Conservation (phyloP, 2,113 vertebrate genomes). For the Candoia aspera region DNA sequence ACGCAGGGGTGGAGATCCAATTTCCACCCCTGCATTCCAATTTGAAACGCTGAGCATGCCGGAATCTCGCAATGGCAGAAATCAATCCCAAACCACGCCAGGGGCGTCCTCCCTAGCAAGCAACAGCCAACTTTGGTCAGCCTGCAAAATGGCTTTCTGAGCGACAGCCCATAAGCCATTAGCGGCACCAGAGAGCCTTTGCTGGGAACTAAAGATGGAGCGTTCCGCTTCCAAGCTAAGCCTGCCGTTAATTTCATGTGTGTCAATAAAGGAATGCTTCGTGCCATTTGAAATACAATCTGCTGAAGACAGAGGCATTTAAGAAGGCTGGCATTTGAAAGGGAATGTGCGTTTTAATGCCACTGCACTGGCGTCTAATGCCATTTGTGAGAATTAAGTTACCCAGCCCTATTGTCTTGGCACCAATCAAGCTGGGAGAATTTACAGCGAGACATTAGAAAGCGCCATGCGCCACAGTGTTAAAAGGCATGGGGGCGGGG, state of each 20-base stretch:
- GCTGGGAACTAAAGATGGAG: slow-evolving; percentile 35
- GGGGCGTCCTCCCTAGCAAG: slow-evolving; percentile 10
- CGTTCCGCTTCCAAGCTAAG: slow-evolving; percentile 38
- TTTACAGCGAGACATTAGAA: slow-evolving; percentile 38
- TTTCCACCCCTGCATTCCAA: no score
- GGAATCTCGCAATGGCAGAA: background rate
- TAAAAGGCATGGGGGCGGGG: slow-evolving; percentile 27
- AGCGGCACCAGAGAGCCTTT: background rate
- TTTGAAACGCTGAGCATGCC: background rate
- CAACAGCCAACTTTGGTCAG: background rate
- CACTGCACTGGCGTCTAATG: slow-evolving; percentile 42
- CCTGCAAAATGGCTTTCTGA: background rate
- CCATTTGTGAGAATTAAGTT: slow-evolving; percentile 58
- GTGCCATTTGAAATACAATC: slow-evolving; percentile 44
- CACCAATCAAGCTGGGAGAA: slow-evolving; percentile 46
- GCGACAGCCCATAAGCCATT: background rate
- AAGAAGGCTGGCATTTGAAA: slow-evolving; percentile 38
- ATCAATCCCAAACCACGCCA: slow-evolving; percentile 12
- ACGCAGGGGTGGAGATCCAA: background rate
- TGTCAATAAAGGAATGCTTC: slow-evolving; percentile 40
- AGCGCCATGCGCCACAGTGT: slow-evolving; percentile 32
- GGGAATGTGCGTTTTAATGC: slow-evolving; percentile 52
- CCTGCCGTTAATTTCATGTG: slow-evolving; percentile 36
- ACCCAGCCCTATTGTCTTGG: slow-evolving; percentile 50
- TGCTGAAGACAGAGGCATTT: slow-evolving; percentile 50